These are phyloP conservation scores for Gymnothorax javanicus DNA, from an alignment of 2,797 vertebrate species.

Conservation along the genomic window DNA sequence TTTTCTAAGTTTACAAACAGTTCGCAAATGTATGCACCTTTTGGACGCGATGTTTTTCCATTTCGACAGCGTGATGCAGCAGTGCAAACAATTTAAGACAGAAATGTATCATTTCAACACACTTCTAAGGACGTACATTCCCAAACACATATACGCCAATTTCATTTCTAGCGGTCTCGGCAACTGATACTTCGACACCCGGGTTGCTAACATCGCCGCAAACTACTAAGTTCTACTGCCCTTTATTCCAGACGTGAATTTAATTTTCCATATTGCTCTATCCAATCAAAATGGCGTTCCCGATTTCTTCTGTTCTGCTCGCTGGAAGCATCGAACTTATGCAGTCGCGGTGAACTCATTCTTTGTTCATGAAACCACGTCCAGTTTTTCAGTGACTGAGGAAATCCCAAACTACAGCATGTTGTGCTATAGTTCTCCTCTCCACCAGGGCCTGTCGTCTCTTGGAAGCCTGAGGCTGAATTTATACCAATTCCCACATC, in stretches of 20 bases:
- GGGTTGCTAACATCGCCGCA: neutral
- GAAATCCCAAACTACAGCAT: neutral
- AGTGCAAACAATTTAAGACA: neutral
- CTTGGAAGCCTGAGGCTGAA: conserved; percentile 14
- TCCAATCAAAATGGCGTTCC: neutral
- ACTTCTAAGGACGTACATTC: neutral
- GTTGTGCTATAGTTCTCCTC: neutral
- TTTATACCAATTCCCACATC: neutral
- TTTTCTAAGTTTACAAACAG: no score
- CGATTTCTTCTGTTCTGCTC: neutral
- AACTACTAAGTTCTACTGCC: no score
- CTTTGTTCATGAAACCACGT: neutral
- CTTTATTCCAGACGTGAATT: neutral
- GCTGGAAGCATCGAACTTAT: neutral
- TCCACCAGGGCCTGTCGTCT: conserved; percentile 9
- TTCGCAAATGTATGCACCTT: no score
- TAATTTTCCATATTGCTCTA: neutral
- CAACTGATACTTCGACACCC: neutral
- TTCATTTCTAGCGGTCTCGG: neutral
- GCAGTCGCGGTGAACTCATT: neutral
- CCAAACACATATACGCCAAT: neutral
- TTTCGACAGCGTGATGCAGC: no score
- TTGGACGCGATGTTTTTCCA: no score
- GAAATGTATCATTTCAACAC: no score
- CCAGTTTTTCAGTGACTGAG: conserved; percentile 6